phyloP scores from a whole-genome alignment of 1,140 invertebrate genomes.

The Aleiodes sp. region DNA sequence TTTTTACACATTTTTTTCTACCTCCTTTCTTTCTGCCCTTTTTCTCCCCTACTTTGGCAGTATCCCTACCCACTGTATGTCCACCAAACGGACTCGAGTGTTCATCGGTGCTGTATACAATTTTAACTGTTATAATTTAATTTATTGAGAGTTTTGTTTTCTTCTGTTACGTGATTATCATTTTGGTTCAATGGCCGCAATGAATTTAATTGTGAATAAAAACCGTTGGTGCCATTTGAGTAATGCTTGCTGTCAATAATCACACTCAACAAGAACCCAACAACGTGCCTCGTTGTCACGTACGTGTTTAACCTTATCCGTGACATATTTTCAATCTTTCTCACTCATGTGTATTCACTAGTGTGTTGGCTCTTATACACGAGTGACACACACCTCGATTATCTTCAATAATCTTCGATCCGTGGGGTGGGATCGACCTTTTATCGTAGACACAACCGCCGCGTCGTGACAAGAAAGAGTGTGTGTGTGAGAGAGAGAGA shows the following conservation, averaged over 20 bases:
- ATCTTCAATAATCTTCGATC: background rate
- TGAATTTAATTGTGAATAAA: background rate
- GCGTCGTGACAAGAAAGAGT: background rate
- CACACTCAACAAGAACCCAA: background rate
- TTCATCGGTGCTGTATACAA: background rate
- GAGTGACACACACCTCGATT: background rate
- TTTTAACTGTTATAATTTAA: no score
- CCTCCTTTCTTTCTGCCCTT: slow-evolving; percentile 5
- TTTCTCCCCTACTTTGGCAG: background rate
- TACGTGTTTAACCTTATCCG: background rate
- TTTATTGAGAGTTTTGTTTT: background rate
- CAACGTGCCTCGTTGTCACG: background rate
- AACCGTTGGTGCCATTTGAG: background rate
- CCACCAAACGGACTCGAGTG: background rate
- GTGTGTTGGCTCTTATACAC: background rate
- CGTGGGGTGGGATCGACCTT: slow-evolving; percentile 4
- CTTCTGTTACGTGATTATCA: no score
- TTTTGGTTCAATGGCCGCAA: background rate
- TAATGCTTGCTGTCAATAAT: background rate
- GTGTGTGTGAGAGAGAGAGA: no score
- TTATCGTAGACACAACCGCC: slow-evolving; percentile 4
- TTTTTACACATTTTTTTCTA: slow-evolving; percentile 38
- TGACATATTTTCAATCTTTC: background rate
- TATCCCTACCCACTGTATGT: background rate
- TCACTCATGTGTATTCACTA: background rate